Evolutionary conservation across 1,140 invertebrate species (phyloP), one percentile per base, ranked within the genome.

Genomic region (Ooceraea biroi): DNA sequence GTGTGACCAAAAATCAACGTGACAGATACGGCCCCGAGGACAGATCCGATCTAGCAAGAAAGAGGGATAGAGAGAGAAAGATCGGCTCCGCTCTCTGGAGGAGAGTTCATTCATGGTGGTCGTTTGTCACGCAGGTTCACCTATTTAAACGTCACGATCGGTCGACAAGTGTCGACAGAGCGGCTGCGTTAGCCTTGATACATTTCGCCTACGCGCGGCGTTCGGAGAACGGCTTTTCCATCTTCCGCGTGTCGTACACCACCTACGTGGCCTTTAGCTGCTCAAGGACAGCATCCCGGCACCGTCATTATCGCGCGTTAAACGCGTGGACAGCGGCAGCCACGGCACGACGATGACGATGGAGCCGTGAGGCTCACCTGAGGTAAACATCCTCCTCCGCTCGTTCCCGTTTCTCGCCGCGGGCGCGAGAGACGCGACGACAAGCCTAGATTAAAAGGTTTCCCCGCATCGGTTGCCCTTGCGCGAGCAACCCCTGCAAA

Each of bases 221-320:
- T 36, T 36, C 69, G 87, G 88, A 88, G 87, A 91, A 90, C 90
- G 88, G 89, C 91, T 93, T 93, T 93, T 93, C 89, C 90, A 93
- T 93, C 93, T 94, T 94, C 92, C 92, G 93, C 90, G 91, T 93
- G 88, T 85, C 89, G 83, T 87, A 90, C 92, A 91, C 92, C 92
- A 91, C 92, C 92, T 90, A 93, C 91, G 87, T 85, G 88, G 84
- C 85, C 85, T 85, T 77, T 82, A 87, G 73, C 86, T 82, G 85
- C 52, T 85, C 93, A 93, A 93, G 92, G 93, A 91, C 93, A 91
- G 85, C 82, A 30, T 82, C 50, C 76, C 80, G 78, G 71, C 86
- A 61, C 74, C 80, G 86, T 89, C 85, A 66, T 88, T 78, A 83
- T 71, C 61, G 80, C 44, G 48, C 41, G 61, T 63, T 55, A 71